Evolutionary conservation across 1,140 invertebrate genomes (phyloP), one percentile per base, ranked within the genome.

Genomic region (Drosophila repletoides): DNA sequence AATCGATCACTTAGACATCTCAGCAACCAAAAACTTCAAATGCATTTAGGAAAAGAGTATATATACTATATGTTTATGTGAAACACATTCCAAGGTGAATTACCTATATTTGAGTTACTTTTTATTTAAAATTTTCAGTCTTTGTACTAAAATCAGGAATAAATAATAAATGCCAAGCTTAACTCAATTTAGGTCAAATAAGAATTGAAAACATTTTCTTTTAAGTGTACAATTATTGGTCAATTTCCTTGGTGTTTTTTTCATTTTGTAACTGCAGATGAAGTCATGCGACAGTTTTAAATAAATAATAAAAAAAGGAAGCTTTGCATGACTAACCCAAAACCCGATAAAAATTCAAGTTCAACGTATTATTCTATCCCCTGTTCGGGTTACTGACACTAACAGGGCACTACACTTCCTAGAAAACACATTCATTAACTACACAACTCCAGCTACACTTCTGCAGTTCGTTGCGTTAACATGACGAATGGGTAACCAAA

Each of bases 301-400:
- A 59, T 53, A 48, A 51, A 41, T 34, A 38, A 49, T 22, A 15
- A 29, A 38, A 49, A 28, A 31, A 33, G 15, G 36, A n/a, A 7
- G 34, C 55, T 66, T 64, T 36, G 61, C 55, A 73, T 86, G 80
- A 84, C 79, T 84, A 86, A 84, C 58, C 70, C 67, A 63, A 53
- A 76, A 51, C 69, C 52, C 53, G 24, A 45, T 7, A 22, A 43
- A 56, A 53, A 70, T 77, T 84, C 80, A 84, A 86, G 79, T 84
- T 84, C 80, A 84, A 84, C 79, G 80, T 41, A 52, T 81, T 51
- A 56, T 31, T 10, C 34, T 68, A 72, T 72, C 77, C 72, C 81
- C 61, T 48, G 72, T 58, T 64, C 61, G 69, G 79, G 77, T 84
- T 81, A 81, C 73, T 81, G 79, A 81, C 77, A 81, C 72, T 59